These are phyloP conservation scores for Henicopernis longicauda DNA, from an alignment of 2,113 vertebrate genomes.

Conservation along the genomic window DNA sequence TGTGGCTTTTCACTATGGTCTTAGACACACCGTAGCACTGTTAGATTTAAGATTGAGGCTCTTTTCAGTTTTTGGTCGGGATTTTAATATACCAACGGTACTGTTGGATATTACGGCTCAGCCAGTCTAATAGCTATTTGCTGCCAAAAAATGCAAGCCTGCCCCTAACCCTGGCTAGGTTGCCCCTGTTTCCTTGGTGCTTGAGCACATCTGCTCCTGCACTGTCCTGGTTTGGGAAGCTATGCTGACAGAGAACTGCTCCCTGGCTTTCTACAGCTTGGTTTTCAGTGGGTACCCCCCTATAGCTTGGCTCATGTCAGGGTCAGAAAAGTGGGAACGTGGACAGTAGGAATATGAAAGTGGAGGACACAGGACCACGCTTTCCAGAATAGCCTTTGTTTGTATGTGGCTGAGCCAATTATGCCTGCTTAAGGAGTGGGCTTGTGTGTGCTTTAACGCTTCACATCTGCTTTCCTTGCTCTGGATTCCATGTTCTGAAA, in stretches of 20 bases:
- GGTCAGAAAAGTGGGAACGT: background rate
- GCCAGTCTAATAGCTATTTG: background rate
- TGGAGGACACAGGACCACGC: rapidly evolving
- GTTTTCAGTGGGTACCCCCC: background rate
- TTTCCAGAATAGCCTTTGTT: background rate
- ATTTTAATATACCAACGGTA: background rate
- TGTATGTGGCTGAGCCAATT: background rate
- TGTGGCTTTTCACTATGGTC: background rate
- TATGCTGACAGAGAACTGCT: background rate
- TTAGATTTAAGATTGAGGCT: background rate
- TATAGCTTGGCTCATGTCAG: background rate
- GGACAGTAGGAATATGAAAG: background rate
- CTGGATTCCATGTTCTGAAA: background rate
- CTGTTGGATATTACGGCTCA: background rate
- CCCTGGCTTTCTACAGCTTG: background rate
- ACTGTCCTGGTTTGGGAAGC: background rate
- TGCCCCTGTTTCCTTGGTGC: background rate
- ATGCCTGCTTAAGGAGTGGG: background rate
- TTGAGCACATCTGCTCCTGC: background rate
- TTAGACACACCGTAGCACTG: background rate
- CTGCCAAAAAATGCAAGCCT: background rate
- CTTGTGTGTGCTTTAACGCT: background rate
- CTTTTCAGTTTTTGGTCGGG: background rate
- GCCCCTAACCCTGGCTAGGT: background rate
- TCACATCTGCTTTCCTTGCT: background rate